phyloP scores from a whole-genome alignment of 2,888 invertebrate genomes.

The Capitulum mitella region DNA sequence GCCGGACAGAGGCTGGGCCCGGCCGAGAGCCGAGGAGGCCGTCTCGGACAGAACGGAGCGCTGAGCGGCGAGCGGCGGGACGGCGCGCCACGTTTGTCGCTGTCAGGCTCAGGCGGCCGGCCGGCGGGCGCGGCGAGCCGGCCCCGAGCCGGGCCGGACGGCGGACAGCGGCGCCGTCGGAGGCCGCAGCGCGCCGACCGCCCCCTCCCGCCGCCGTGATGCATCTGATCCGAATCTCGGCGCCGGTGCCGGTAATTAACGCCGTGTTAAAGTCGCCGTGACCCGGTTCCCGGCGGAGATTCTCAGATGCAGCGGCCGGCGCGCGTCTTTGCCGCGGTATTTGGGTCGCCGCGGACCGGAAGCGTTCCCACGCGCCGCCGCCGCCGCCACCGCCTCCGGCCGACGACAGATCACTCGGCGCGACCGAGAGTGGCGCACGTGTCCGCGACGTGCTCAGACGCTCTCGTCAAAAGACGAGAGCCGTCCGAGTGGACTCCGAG shows the following conservation, averaged over 20 bases:
- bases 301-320: not conserved
- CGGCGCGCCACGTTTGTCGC: not conserved
- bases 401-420: too few species aligned
- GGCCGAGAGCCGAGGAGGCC: too few species aligned
- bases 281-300: not conserved
- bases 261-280: not conserved
- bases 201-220: constrained; percentile 28
- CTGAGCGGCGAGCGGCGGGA: too few species aligned
- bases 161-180: constrained; percentile 6
- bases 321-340: constrained; percentile 7
- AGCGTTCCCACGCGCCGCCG: not conserved
- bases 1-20: too few species aligned
- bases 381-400: not conserved
- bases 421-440: too few species aligned
- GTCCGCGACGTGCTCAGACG: too few species aligned
- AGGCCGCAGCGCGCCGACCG: not conserved
- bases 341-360: not conserved
- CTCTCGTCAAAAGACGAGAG: too few species aligned
- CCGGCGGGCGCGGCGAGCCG: not conserved
- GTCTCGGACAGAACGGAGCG: too few species aligned
- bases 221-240: constrained; percentile 8
- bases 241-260: not conserved
- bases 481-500: too few species aligned
- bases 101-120: not conserved
- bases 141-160: not conserved